A percentile compares a stretch with the other conserved stretches of the same genome.
phyloP scores from a whole-genome alignment of 2,797 vertebrate species.

The Rhabdophis nuchalis region DNA sequence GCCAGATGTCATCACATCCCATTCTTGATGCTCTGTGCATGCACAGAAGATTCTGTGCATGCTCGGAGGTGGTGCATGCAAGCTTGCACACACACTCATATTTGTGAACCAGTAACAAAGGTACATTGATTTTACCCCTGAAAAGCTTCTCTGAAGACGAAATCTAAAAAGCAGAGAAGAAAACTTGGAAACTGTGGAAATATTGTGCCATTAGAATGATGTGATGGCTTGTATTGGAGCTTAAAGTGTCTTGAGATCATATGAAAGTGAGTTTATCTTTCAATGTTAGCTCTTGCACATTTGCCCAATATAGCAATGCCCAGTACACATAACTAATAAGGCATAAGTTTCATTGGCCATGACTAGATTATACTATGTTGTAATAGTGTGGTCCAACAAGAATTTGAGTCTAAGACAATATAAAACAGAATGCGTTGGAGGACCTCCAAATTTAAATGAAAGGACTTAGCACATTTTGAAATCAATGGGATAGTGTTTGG shows the following conservation, averaged over 20 bases:
- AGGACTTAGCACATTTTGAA: background rate
- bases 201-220: slow-evolving; percentile 1
- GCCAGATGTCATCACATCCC: too few relatives aligned
- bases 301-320: background rate
- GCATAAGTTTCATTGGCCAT: background rate
- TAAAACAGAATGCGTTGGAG: background rate
- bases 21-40: too few relatives aligned
- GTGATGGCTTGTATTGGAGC: background rate
- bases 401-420: background rate
- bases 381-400: background rate
- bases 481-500: background rate
- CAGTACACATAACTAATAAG: background rate
- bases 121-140: too few relatives aligned
- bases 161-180: slow-evolving; percentile 6
- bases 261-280: background rate
- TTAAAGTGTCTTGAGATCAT: background rate
- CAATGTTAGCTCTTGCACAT: background rate
- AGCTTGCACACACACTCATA: too few relatives aligned
- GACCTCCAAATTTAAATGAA: background rate
- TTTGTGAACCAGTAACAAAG: too few relatives aligned
- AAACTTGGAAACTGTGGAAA: background rate
- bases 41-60: too few relatives aligned
- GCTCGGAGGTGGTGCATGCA: too few relatives aligned
- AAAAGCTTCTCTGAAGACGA: background rate
- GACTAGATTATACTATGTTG: background rate